Evolutionary conservation across 2,797 vertebrate species (phyloP), one percentile per base, ranked within the genome.

Genomic region (Labeo calbasu): DNA sequence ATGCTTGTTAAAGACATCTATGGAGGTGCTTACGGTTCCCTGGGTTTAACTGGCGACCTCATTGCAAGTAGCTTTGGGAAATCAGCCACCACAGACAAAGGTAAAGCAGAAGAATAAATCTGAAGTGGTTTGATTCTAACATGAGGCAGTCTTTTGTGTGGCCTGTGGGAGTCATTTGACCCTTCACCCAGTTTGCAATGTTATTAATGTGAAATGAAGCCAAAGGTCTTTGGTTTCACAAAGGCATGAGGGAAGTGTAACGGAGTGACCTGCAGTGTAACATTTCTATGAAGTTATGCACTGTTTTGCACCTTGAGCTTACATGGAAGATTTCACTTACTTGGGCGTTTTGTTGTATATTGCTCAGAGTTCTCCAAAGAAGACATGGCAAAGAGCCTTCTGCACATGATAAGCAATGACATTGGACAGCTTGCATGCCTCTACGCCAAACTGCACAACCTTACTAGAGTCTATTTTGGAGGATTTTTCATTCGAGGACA

Each of bases 391-490:
- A 99, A 99, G 92, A 99, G 98, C 57, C 93, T 99, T 77, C 95
- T 99, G 1, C 98, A 99, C 71, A 99, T 99, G 98, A 99, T 99
- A 94, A 99, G 98, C 93, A 99, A 99, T 1, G 98, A 99, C 93
- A 97, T 99, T 2, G 98, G 98, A 6, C 98, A 99, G 93, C 96
- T 99, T 55, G 98, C 98, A 91, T 99, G 98, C 86, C 97, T 99
- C 23, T 94, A 99, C 19, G 98, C 98, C 19, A 95, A 93, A 85
- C 96, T 98, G 3, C 98, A 99, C 91, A 93, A 95, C 91, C 91
- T 99, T 77, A 94, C 94, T 89, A 93, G 96, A 43, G 98, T 99
- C 0, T 99, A 99, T 89, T 99, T 99, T 1, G 98, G 98, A 61
- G 98, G 98, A 2, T 99, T 99, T 91, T 99, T 99, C 87, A 99